Evolutionary conservation across 2,113 vertebrate species (phyloP).

Genomic region (Centropristis striata): DNA sequence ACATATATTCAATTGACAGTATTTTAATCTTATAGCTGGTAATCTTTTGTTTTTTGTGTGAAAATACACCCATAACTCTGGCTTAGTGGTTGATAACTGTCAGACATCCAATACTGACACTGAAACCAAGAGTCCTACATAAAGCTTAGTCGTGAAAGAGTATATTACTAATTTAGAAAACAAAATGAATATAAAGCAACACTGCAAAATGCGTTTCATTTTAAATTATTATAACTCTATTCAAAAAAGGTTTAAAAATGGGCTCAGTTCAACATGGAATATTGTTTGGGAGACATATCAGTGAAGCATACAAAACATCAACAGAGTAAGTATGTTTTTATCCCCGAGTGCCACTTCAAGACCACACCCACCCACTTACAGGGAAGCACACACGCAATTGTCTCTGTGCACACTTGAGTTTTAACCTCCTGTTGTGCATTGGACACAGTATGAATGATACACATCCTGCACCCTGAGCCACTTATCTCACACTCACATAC

Average conservation of each 20-base stretch:
- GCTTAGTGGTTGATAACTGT: too few species aligned
- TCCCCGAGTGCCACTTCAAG: slow-evolving; percentile 16
- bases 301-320: not conserved
- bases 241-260: too few species aligned
- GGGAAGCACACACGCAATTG: not conserved
- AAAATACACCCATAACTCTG: too few species aligned
- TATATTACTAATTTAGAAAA: not conserved
- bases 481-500: slow-evolving; percentile 34
- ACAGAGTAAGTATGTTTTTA: not conserved
- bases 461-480: slow-evolving; percentile 57
- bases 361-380: slow-evolving; percentile 7
- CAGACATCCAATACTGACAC: too few species aligned
- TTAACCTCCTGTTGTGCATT: slow-evolving; percentile 37
- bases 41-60: too few species aligned
- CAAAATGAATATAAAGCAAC: not conserved
- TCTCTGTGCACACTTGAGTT: slow-evolving; percentile 28
- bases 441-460: slow-evolving; percentile 26
- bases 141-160: not conserved
- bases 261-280: too few species aligned
- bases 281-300: not conserved
- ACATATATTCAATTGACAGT: too few species aligned
- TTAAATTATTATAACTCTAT: not conserved
- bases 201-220: not conserved
- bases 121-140: not conserved
- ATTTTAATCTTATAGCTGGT: too few species aligned